Evolutionary conservation across 2,113 vertebrate species (phyloP).

Genomic region (Cavia aperea): DNA sequence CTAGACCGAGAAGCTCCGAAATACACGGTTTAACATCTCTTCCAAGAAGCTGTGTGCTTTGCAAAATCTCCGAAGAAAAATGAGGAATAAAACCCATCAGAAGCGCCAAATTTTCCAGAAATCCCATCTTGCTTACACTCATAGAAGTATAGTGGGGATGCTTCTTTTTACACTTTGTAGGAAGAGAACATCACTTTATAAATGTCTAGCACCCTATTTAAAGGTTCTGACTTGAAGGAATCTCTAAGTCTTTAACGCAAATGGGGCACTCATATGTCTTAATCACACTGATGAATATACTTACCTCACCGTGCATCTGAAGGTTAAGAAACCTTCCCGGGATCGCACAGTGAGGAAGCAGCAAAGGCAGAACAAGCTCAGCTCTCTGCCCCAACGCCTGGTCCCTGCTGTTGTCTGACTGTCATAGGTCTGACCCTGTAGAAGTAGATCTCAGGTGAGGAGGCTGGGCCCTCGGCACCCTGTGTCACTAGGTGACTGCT

Average conservation of each 20-base stretch:
- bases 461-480: neutral
- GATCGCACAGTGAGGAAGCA: neutral
- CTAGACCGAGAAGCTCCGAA: neutral
- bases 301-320: neutral
- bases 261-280: too few species aligned
- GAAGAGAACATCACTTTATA: neutral
- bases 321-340: neutral
- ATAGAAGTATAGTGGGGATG: neutral
- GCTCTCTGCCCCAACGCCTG: neutral
- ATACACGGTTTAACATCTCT: neutral
- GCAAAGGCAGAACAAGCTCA: neutral
- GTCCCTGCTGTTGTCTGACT: neutral
- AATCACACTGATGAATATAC: neutral
- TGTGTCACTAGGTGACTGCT: neutral
- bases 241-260: neutral
- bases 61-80: neutral
- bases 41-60: neutral
- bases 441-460: neutral
- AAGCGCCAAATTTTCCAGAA: neutral
- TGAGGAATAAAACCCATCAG: neutral
- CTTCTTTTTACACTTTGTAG: neutral
- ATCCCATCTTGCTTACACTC: neutral
- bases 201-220: neutral
- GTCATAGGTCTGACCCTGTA: neutral
- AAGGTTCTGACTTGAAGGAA: neutral